Evolutionary conservation across 1,140 invertebrate species (phyloP).

Genomic region (Papilio xuthus): DNA sequence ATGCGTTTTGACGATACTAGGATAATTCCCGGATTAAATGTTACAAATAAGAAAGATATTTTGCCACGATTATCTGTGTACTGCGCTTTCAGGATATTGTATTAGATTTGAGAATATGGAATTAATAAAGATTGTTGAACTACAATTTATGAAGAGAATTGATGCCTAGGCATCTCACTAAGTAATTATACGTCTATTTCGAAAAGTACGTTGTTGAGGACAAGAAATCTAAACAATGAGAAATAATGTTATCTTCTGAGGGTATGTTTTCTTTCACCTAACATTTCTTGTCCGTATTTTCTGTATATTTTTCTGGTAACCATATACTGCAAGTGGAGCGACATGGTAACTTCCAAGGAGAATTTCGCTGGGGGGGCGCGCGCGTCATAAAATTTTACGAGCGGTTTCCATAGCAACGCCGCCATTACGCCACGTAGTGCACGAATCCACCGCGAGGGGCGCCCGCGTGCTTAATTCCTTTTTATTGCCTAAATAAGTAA

Average conservation of each 20-base stretch:
- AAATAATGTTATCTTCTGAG: too few relatives aligned
- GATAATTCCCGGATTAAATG: not conserved
- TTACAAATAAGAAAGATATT: not conserved
- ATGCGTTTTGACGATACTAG: not conserved
- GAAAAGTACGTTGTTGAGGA: too few relatives aligned
- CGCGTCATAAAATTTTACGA: conserved; percentile 75
- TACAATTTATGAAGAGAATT: too few relatives aligned
- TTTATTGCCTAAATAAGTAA: conserved; percentile 32
- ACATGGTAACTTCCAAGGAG: conserved; percentile 50
- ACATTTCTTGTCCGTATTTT: conserved; percentile 16
- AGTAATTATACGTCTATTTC: too few relatives aligned
- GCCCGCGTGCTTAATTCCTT: conserved; percentile 44
- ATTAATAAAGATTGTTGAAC: too few relatives aligned
- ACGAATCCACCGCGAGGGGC: conserved; percentile 51
- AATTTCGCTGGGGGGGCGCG: conserved; percentile 51
- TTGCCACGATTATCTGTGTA: too few relatives aligned
- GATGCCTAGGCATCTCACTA: too few relatives aligned
- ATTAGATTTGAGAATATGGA: too few relatives aligned
- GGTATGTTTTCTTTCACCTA: not conserved
- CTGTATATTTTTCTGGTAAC: conserved; percentile 31
- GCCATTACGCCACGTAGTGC: conserved; percentile 61
- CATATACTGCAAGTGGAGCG: conserved; percentile 38
- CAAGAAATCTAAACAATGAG: too few relatives aligned
- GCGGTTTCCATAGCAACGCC: conserved; percentile 65
- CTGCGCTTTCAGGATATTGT: too few relatives aligned